Evolutionary conservation across 2,888 invertebrate species (phyloP).

Genomic region (Netelia fuscicornis): DNA sequence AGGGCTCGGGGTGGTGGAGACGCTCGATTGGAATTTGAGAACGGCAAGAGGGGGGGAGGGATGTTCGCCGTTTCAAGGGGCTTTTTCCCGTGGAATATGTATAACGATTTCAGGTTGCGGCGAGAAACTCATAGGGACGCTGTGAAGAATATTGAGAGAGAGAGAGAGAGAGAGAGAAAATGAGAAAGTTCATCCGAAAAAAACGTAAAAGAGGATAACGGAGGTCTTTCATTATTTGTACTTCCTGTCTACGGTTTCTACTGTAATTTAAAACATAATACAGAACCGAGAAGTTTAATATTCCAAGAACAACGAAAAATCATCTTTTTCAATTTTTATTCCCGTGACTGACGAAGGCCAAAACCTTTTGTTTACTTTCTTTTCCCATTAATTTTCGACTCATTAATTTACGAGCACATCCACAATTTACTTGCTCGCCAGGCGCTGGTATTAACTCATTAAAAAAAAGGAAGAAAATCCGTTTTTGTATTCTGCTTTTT

Average conservation of each 20-base stretch:
- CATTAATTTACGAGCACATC: no score
- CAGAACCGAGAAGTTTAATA: no score
- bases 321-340: neutral
- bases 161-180: conserved; percentile 30
- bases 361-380: neutral
- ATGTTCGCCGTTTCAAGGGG: neutral
- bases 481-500: neutral
- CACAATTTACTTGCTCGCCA: no score
- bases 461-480: neutral
- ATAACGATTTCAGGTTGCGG: conserved; percentile 48
- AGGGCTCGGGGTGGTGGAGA: conserved; percentile 12
- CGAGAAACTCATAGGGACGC: conserved; percentile 36
- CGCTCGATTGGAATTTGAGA: conserved; percentile 51
- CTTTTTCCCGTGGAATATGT: neutral
- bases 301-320: neutral
- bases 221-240: neutral
- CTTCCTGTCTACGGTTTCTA: neutral
- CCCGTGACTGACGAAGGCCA: neutral
- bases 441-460: no score
- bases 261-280: neutral
- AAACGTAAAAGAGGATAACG: conserved; percentile 12
- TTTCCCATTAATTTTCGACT: neutral
- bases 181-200: conserved; percentile 25
- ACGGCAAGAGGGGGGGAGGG: conserved; percentile 1
- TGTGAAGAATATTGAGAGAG: conserved; percentile 48